These are phyloP conservation scores for Centropristis striata DNA, from an alignment of 2,113 vertebrate species.

Conservation along the genomic window DNA sequence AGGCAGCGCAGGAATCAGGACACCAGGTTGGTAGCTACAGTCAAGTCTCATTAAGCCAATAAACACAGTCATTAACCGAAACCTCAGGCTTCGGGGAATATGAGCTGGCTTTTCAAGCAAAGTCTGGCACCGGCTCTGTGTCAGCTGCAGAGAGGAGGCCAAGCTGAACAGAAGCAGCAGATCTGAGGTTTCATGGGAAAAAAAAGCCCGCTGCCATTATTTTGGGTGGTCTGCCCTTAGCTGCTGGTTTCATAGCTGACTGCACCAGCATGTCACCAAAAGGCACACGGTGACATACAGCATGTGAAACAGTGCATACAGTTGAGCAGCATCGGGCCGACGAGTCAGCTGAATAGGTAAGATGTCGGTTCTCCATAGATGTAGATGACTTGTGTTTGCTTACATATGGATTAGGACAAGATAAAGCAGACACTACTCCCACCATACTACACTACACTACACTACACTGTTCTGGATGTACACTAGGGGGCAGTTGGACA, in stretches of 20 bases:
- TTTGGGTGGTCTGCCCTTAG: slow-evolving; percentile 40
- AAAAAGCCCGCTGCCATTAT: slow-evolving; percentile 11
- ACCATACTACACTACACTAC: background rate
- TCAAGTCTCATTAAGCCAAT: slow-evolving; percentile 64
- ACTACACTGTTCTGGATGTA: background rate
- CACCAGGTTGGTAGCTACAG: slow-evolving; percentile 42
- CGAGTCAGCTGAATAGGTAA: slow-evolving; percentile 2
- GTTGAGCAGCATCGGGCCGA: background rate
- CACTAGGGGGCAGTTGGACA: background rate
- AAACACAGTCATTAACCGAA: slow-evolving; percentile 62
- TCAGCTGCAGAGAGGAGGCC: slow-evolving; percentile 47
- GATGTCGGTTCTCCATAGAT: background rate
- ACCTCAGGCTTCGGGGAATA: slow-evolving; percentile 60
- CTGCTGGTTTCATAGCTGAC: slow-evolving; percentile 35
- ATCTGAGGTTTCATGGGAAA: slow-evolving; percentile 54
- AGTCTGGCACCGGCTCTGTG: slow-evolving; percentile 31
- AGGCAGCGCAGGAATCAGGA: slow-evolving; percentile 19
- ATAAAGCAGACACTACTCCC: background rate
- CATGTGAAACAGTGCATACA: slow-evolving; percentile 15
- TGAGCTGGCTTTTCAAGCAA: slow-evolving; percentile 31
- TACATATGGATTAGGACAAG: slow-evolving; percentile 4
- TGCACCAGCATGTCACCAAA: slow-evolving; percentile 23
- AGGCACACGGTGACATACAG: slow-evolving; percentile 19
- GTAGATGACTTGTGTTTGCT: slow-evolving; percentile 10
- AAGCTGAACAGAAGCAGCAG: slow-evolving; percentile 44